phyloP scores from a whole-genome alignment of 2,797 vertebrate genomes.

The Malurus splendens region DNA sequence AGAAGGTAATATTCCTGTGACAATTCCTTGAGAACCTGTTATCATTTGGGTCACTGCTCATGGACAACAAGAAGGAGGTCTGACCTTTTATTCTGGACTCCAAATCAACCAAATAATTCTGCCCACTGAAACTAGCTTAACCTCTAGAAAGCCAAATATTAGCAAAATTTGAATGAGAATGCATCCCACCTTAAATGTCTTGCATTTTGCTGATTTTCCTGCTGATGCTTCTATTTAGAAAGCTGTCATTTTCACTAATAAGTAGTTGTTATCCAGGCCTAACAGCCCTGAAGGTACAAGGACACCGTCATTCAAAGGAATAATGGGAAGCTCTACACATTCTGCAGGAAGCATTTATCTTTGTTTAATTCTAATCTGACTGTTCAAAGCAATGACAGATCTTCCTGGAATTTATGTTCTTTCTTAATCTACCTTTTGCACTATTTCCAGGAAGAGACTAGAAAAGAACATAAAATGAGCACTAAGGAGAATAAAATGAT shows the following conservation, averaged over 20 bases:
- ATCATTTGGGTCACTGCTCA: neutral
- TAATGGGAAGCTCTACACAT: neutral
- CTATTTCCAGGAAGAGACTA: neutral
- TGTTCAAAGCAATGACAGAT: neutral
- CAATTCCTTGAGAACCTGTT: neutral
- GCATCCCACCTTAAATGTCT: neutral
- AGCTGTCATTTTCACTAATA: neutral
- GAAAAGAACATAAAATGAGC: neutral
- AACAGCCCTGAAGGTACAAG: neutral
- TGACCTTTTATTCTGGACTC: neutral
- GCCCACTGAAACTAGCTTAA: neutral
- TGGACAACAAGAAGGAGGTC: neutral
- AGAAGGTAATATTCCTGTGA: neutral
- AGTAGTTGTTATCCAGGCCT: neutral
- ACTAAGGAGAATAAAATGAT: neutral
- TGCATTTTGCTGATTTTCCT: neutral
- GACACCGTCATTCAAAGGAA: neutral
- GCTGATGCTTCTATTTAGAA: neutral
- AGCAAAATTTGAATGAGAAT: neutral
- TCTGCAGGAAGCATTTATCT: neutral
- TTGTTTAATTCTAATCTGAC: neutral
- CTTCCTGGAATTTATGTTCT: neutral
- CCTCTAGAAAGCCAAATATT: neutral
- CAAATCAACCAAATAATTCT: neutral
- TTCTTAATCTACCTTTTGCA: neutral